A percentile compares a stretch with the other conserved stretches of the same genome.
Evolutionary conservation across 2,797 vertebrate species (phyloP).

Genomic region (Girardinus metallicus): DNA sequence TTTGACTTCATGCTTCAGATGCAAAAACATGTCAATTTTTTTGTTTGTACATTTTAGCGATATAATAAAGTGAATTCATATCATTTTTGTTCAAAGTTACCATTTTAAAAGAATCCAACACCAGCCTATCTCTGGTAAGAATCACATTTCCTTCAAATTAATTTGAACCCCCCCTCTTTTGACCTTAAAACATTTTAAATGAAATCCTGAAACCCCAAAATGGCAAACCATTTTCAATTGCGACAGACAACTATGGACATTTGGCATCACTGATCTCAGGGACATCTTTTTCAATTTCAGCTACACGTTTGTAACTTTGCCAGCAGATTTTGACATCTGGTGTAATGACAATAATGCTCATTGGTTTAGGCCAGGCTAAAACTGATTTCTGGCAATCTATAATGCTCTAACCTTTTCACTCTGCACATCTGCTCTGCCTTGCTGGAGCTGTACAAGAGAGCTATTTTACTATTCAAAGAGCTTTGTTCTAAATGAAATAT

Average conservation of each 20-base stretch:
- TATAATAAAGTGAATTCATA: background rate
- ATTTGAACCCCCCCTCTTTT: background rate
- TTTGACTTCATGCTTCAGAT: background rate
- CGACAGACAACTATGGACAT: background rate
- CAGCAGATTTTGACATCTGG: constrained; percentile 29
- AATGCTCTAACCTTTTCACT: constrained; percentile 41
- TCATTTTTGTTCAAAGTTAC: background rate
- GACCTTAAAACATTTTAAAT: background rate
- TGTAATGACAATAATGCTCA: constrained; percentile 38
- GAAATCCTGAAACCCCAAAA: background rate
- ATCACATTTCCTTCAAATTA: background rate
- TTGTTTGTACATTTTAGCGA: background rate
- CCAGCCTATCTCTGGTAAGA: background rate
- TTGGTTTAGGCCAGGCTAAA: constrained; percentile 41
- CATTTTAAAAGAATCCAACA: background rate
- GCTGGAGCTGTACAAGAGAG: constrained; percentile 20
- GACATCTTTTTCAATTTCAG: constrained; percentile 29
- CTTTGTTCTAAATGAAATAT: constrained; percentile 53
- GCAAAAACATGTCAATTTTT: background rate
- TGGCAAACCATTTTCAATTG: background rate
- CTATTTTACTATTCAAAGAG: constrained; percentile 38
- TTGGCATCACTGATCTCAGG: background rate
- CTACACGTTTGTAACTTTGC: constrained; percentile 40
- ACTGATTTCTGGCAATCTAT: constrained; percentile 46
- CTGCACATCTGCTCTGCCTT: constrained; percentile 1